These are phyloP conservation scores for Leptarthrus brevirostris DNA, from an alignment of 2,888 invertebrate species.

Conservation along the genomic window DNA sequence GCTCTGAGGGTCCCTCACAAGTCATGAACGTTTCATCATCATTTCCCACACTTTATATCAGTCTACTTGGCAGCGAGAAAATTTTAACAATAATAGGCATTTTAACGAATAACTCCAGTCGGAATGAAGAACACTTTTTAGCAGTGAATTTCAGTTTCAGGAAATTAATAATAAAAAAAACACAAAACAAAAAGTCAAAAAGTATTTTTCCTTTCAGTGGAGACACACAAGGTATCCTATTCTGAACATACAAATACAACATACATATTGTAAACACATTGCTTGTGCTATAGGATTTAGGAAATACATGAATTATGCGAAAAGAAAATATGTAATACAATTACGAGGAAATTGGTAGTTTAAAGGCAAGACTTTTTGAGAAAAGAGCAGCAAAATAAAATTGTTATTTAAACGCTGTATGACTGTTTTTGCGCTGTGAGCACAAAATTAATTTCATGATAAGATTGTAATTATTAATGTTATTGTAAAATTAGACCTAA, in stretches of 20 bases:
- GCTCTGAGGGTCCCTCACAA: conserved; percentile 7
- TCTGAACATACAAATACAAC: conserved; percentile 4
- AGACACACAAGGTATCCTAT: conserved; percentile 43
- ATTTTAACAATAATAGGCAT: conserved; percentile 17
- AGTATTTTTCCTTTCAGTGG: conserved; percentile 8
- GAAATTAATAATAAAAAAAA: not conserved
- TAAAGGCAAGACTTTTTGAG: conserved; percentile 40
- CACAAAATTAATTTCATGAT: conserved; percentile 50
- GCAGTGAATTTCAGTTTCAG: not conserved
- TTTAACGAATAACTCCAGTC: conserved; percentile 17
- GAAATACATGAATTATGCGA: conserved; percentile 29
- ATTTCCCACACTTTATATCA: not conserved
- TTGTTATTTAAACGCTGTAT: conserved; percentile 46
- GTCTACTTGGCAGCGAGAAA: conserved; percentile 20
- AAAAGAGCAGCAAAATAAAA: conserved; percentile 45
- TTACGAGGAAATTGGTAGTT: conserved; percentile 21
- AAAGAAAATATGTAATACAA: conserved; percentile 24
- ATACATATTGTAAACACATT: conserved; percentile 45
- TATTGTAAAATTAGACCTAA: conserved; percentile 43
- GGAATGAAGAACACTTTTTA: not conserved
- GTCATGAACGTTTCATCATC: conserved; percentile 1
- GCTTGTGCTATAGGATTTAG: conserved; percentile 47
- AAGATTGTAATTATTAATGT: conserved; percentile 47
- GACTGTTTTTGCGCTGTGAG: conserved; percentile 53
- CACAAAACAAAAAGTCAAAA: not conserved